These are phyloP conservation scores for Aramus guarauna DNA, from an alignment of 2,113 vertebrate species.

Conservation along the genomic window DNA sequence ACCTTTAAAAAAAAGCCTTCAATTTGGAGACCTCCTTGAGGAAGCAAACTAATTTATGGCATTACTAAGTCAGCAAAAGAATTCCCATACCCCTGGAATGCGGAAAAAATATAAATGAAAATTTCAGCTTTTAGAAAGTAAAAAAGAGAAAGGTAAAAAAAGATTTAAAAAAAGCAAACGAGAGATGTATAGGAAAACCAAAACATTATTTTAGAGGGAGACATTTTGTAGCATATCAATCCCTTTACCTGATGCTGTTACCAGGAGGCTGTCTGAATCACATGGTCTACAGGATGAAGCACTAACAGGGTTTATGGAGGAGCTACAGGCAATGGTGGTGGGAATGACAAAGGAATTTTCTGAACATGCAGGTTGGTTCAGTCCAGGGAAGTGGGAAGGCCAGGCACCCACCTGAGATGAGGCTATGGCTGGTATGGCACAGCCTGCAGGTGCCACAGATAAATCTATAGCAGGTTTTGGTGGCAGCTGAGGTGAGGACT, in stretches of 20 bases:
- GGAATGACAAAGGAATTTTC: slow-evolving; percentile 88
- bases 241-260: slow-evolving; percentile 99
- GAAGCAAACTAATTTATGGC: slow-evolving; percentile 7
- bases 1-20: neutral
- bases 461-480: slow-evolving; percentile 97
- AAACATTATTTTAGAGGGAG: slow-evolving; percentile 44
- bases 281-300: slow-evolving; percentile 90
- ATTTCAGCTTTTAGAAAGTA: slow-evolving; percentile 1
- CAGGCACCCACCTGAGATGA: slow-evolving; percentile 98
- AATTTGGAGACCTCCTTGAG: neutral
- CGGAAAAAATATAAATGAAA: neutral
- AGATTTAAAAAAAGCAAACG: neutral
- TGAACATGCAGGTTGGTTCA: slow-evolving; percentile 90
- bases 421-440: slow-evolving; percentile 91
- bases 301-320: slow-evolving; percentile 91
- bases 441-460: slow-evolving; percentile 83
- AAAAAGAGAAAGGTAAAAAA: neutral
- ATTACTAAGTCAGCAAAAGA: slow-evolving; percentile 38
- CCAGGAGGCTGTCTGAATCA: slow-evolving; percentile 94
- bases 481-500: slow-evolving; percentile 93
- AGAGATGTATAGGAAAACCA: neutral
- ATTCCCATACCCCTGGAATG: slow-evolving; percentile 68
- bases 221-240: slow-evolving; percentile 73
- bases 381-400: slow-evolving; percentile 80
- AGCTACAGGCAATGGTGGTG: slow-evolving; percentile 88